These are phyloP conservation scores for Characodon lateralis DNA, from an alignment of 2,797 vertebrate genomes.

Conservation along the genomic window DNA sequence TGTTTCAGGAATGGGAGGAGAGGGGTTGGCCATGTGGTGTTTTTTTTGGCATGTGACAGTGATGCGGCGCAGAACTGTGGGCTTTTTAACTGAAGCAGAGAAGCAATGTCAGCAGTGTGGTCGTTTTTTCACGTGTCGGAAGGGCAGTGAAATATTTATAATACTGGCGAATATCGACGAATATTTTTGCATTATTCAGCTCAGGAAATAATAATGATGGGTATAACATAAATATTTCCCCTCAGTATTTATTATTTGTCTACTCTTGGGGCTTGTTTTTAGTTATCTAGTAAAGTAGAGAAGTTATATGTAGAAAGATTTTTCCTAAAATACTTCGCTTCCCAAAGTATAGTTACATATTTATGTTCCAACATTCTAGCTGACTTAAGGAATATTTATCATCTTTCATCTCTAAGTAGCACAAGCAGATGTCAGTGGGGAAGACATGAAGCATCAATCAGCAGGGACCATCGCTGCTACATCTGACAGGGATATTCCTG, in stretches of 20 bases:
- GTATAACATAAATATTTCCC: too few relatives aligned
- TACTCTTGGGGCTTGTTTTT: not conserved
- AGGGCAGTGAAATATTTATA: too few relatives aligned
- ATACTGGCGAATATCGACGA: too few relatives aligned
- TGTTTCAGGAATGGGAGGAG: too few relatives aligned
- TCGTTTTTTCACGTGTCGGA: too few relatives aligned
- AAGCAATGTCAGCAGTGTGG: too few relatives aligned
- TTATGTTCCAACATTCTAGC: not conserved
- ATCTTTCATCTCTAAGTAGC: conserved; percentile 69
- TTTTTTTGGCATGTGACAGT: too few relatives aligned
- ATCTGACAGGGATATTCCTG: conserved; percentile 81
- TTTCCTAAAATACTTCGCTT: not conserved
- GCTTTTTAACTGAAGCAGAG: too few relatives aligned
- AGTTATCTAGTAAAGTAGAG: not conserved
- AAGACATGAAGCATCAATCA: conserved; percentile 73
- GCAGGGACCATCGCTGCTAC: conserved; percentile 63
- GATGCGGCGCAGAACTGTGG: too few relatives aligned
- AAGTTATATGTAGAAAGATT: not conserved
- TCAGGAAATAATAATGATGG: not conserved
- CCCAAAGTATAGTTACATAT: not conserved
- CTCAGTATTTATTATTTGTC: not conserved
- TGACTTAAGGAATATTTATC: conserved; percentile 10
- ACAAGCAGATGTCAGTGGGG: conserved; percentile 65
- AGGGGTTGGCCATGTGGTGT: too few relatives aligned
- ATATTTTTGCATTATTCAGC: not conserved